Evolutionary conservation across 2,888 invertebrate species (phyloP).

Genomic region (Athalia circularis): DNA sequence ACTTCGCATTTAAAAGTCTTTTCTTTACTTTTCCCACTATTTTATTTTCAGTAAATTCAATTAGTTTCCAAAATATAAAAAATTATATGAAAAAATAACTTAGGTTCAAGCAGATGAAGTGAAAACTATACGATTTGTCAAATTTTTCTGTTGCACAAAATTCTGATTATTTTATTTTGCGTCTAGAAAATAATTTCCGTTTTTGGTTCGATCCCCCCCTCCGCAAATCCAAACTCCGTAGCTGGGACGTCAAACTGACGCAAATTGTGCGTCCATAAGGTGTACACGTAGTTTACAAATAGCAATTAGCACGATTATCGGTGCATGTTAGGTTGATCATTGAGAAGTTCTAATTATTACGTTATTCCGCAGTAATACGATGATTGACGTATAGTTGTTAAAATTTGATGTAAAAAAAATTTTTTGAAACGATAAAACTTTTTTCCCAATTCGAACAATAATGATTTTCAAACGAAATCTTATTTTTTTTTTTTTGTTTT

Average conservation of each 20-base stretch:
- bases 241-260: not conserved
- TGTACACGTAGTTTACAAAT: not conserved
- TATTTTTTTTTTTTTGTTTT: too few species aligned
- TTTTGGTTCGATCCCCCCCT: slow-evolving; percentile 4
- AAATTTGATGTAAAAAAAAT: not conserved
- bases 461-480: too few species aligned
- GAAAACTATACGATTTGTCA: too few species aligned
- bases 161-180: not conserved
- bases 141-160: too few species aligned
- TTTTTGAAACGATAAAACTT: not conserved
- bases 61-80: too few species aligned
- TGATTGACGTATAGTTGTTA: too few species aligned
- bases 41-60: too few species aligned
- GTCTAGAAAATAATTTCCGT: not conserved
- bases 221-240: not conserved
- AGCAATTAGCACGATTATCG: slow-evolving; percentile 5
- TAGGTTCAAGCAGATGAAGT: too few species aligned
- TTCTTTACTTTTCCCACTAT: too few species aligned
- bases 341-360: not conserved
- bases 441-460: not conserved
- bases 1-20: too few species aligned
- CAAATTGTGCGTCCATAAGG: not conserved
- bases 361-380: not conserved
- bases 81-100: too few species aligned
- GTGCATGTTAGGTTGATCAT: not conserved